A percentile compares a stretch with the other conserved stretches of the same genome.
These are phyloP conservation scores for Arvicanthis niloticus DNA, from an alignment of 2,113 vertebrate genomes.

Conservation along the genomic window DNA sequence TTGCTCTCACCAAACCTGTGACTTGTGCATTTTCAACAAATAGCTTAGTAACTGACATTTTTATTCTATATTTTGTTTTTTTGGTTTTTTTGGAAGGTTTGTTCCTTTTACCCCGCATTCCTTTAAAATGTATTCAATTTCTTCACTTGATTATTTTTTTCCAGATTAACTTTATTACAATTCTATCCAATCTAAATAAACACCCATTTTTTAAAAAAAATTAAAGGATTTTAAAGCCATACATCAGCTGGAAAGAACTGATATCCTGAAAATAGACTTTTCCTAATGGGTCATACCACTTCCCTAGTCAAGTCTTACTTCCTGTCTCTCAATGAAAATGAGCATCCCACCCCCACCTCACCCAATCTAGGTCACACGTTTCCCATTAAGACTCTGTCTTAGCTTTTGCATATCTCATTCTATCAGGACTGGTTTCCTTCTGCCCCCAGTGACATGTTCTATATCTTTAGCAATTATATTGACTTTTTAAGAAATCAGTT, in stretches of 20 bases:
- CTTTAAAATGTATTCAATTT: constrained; percentile 8
- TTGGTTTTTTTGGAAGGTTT: neutral
- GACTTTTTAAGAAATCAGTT: constrained; percentile 58
- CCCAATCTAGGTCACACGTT: constrained; percentile 74
- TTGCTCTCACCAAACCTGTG: neutral
- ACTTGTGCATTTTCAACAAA: neutral
- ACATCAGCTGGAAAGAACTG: constrained; percentile 55
- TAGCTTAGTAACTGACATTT: constrained; percentile 29
- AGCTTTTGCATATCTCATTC: constrained; percentile 59
- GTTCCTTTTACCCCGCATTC: neutral
- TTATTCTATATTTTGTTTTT: neutral
- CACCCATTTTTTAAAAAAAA: neutral
- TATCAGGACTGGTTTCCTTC: constrained; percentile 37
- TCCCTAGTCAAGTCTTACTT: constrained; percentile 60
- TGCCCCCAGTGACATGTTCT: constrained; percentile 56
- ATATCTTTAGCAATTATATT: constrained; percentile 68
- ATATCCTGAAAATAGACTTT: constrained; percentile 64
- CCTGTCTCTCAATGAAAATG: constrained; percentile 61
- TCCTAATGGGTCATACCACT: constrained; percentile 42
- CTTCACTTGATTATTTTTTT: constrained; percentile 58
- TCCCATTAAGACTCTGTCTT: constrained; percentile 73
- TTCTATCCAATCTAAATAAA: constrained; percentile 46
- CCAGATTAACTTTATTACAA: constrained; percentile 23
- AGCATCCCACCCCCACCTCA: constrained; percentile 11
- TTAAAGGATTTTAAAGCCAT: constrained; percentile 53